These are phyloP conservation scores for Girardinichthys multiradiatus DNA, from an alignment of 2,113 vertebrate genomes.

Conservation along the genomic window DNA sequence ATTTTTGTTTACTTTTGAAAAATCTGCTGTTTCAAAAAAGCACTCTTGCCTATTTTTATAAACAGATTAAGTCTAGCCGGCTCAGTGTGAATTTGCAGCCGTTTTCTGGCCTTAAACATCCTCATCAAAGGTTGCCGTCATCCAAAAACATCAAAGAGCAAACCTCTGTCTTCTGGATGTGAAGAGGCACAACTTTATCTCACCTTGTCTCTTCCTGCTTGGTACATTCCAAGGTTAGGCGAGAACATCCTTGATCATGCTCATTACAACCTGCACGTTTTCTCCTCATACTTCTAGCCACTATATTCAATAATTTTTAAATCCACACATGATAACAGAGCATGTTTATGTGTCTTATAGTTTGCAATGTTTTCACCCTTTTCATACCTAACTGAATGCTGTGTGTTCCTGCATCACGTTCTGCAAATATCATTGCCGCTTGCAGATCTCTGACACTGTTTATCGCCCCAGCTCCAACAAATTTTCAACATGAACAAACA, in stretches of 20 bases:
- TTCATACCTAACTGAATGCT: background rate
- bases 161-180: constrained; percentile 43
- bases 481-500: background rate
- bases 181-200: constrained; percentile 46
- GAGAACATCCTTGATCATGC: constrained; percentile 2
- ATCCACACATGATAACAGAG: background rate
- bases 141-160: constrained; percentile 52
- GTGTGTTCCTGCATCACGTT: background rate
- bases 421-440: background rate
- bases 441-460: constrained; percentile 4
- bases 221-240: constrained; percentile 13
- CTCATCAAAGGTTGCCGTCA: constrained; percentile 56
- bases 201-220: constrained; percentile 30
- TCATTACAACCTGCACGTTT: background rate
- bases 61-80: constrained; percentile 24
- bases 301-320: background rate
- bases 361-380: background rate
- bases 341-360: background rate
- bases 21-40: background rate
- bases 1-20: background rate
- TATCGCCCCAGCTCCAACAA: background rate
- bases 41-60: constrained; percentile 2
- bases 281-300: background rate
- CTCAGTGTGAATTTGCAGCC: constrained; percentile 23
- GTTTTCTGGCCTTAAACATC: constrained; percentile 45